phyloP scores from a whole-genome alignment of 2,797 vertebrate species.

The Champsocephalus gunnari region DNA sequence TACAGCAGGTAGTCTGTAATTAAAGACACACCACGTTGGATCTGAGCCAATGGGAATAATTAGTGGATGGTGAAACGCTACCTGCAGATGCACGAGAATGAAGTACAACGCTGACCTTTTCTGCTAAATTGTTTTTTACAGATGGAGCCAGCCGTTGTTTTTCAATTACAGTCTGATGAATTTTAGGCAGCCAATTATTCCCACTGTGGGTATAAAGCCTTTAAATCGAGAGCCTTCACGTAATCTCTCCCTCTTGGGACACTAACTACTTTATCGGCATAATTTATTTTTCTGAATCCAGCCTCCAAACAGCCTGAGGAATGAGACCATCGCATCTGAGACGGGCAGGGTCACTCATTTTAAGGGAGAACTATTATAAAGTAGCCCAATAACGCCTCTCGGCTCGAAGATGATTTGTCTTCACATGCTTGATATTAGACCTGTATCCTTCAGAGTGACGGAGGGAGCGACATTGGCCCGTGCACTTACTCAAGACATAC shows the following conservation, averaged over 20 bases:
- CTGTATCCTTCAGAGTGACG: constrained; percentile 69
- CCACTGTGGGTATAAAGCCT: constrained; percentile 2
- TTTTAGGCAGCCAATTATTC: constrained; percentile 23
- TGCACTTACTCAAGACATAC: constrained; percentile 61
- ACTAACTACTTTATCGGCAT: constrained; percentile 24
- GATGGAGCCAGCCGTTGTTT: constrained; percentile 37
- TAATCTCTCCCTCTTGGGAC: constrained; percentile 26
- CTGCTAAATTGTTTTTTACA: constrained; percentile 34
- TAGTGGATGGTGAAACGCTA: constrained; percentile 51
- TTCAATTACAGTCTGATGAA: constrained; percentile 31
- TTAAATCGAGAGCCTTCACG: constrained; percentile 46
- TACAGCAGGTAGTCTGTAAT: constrained; percentile 69
- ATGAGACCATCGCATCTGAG: constrained; percentile 7
- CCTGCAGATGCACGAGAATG: constrained; percentile 43
- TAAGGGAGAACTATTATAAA: constrained; percentile 54
- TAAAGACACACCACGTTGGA: constrained; percentile 64
- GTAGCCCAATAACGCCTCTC: constrained; percentile 46
- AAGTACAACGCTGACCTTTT: constrained; percentile 35
- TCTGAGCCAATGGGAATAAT: constrained; percentile 57
- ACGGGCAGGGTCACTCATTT: constrained; percentile 49
- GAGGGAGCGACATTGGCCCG: constrained; percentile 52
- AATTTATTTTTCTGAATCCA: constrained; percentile 18
- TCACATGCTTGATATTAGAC: constrained; percentile 53
- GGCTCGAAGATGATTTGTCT: constrained; percentile 60
- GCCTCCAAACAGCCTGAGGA: constrained; percentile 39